Conservation (phyloP, 1,140 invertebrate species). For the Euura lappo region DNA sequence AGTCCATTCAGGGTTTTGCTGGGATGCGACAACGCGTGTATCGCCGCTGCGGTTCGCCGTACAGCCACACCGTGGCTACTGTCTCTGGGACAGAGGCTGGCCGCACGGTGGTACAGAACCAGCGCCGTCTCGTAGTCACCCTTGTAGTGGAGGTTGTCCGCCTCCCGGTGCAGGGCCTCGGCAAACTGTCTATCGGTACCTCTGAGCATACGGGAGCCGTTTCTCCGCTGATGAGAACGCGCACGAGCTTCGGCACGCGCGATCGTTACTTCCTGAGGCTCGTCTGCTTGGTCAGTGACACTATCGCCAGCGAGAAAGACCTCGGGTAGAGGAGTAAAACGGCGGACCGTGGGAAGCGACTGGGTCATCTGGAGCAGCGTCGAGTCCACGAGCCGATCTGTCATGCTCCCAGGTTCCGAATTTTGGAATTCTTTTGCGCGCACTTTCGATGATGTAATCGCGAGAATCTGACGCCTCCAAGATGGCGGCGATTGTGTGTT, state of each 20-base stretch:
- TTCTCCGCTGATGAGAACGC: not conserved
- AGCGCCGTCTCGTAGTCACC: conserved; percentile 51
- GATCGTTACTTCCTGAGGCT: conserved; percentile 11
- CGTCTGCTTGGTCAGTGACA: conserved; percentile 12
- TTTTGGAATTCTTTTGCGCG: too few relatives aligned
- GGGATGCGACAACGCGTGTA: conserved; percentile 36
- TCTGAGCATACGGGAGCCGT: not conserved
- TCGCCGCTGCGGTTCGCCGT: conserved; percentile 32
- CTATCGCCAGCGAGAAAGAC: not conserved
- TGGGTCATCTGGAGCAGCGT: not conserved
- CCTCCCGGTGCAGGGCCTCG: conserved; percentile 40
- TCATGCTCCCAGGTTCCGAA: not conserved
- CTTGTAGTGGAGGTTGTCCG: conserved; percentile 39
- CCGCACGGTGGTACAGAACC: conserved; percentile 46
- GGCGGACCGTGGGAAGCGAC: not conserved
- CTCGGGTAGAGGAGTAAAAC: not conserved
- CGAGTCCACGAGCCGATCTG: not conserved
- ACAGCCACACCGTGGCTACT: conserved; percentile 34
- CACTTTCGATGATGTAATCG: too few relatives aligned
- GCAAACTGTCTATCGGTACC: conserved; percentile 31
- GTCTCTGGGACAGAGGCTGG: conserved; percentile 38
- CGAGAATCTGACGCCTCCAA: too few relatives aligned
- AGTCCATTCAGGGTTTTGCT: conserved; percentile 19
- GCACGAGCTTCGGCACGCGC: conserved; percentile 16
- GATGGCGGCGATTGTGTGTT: too few relatives aligned